Percentiles rank a stretch among this genome's conserved stretches.
These are phyloP conservation scores for Brachyistius frenatus DNA, from an alignment of 2,113 vertebrate species.

Conservation along the genomic window DNA sequence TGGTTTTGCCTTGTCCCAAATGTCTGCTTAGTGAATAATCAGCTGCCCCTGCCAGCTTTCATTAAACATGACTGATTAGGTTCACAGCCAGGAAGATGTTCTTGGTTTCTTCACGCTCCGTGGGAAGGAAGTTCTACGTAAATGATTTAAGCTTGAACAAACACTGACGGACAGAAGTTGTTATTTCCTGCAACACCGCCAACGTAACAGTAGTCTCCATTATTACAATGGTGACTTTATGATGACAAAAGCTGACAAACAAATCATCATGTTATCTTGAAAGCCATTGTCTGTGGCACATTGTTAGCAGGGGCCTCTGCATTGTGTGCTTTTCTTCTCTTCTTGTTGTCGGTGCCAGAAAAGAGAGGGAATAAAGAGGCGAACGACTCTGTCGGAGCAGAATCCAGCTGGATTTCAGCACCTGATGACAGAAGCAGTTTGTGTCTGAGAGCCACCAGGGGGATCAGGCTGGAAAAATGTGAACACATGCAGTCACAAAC, in stretches of 20 bases:
- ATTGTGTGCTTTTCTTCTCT: conserved; percentile 40
- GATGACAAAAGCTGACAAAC: conserved; percentile 43
- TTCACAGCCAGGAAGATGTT: conserved; percentile 44
- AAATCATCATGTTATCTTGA: conserved; percentile 26
- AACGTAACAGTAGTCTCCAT: background rate
- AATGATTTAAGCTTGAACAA: conserved; percentile 54
- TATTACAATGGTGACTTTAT: conserved; percentile 18
- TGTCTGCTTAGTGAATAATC: conserved; percentile 46
- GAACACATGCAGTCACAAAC: conserved; percentile 30
- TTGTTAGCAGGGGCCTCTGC: conserved; percentile 33
- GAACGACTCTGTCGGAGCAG: conserved; percentile 25
- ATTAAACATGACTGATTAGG: conserved; percentile 58
- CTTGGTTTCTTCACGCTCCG: conserved; percentile 14
- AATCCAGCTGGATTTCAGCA: conserved; percentile 39
- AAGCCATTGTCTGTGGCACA: conserved; percentile 39
- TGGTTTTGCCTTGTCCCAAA: conserved; percentile 44
- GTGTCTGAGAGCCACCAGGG: conserved; percentile 39
- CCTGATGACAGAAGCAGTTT: conserved; percentile 55
- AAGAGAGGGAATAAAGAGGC: background rate
- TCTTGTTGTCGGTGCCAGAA: conserved; percentile 19
- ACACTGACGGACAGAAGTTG: conserved; percentile 13
- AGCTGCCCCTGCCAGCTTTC: conserved; percentile 28
- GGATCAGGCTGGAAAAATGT: conserved; percentile 52
- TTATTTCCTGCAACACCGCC: background rate
- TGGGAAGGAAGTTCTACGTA: conserved; percentile 39